Conservation (phyloP, 2,797 vertebrate species). For the Sparus aurata region DNA sequence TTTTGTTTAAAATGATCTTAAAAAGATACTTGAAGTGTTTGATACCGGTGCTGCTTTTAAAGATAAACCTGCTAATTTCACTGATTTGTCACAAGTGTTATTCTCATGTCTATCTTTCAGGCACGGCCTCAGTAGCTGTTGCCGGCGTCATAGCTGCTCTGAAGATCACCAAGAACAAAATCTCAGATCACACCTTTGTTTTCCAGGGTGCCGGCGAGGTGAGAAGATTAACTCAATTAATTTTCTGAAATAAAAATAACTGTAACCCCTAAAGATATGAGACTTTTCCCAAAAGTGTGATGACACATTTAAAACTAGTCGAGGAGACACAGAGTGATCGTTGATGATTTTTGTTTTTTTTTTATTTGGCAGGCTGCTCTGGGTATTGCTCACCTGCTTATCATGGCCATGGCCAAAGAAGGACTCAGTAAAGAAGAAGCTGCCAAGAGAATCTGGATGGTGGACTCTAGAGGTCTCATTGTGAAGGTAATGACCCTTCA, state of each 20-base stretch:
- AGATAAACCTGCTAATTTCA: neutral
- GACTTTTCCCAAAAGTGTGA: neutral
- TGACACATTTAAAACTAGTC: neutral
- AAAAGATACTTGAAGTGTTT: too few species aligned
- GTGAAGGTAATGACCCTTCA: slow-evolving; percentile 89
- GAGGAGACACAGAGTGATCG: neutral
- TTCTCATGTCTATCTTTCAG: slow-evolving; percentile 75
- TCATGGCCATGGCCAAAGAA: slow-evolving; percentile 98
- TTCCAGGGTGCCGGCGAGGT: slow-evolving; percentile 99
- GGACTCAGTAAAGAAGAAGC: slow-evolving; percentile 89
- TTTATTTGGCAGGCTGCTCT: slow-evolving; percentile 89
- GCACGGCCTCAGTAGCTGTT: slow-evolving; percentile 95
- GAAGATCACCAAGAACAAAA: slow-evolving; percentile 94
- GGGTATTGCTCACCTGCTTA: slow-evolving; percentile 94
- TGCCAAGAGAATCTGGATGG: slow-evolving; percentile 96
- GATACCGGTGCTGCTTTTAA: too few species aligned
- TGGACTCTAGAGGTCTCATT: slow-evolving; percentile 96
- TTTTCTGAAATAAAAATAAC: slow-evolving; percentile 15
- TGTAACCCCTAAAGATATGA: neutral
- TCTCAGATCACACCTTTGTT: slow-evolving; percentile 94
- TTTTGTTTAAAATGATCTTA: too few species aligned
- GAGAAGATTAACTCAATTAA: slow-evolving; percentile 26
- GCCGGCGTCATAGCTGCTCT: slow-evolving; percentile 94
- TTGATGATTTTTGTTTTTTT: neutral
- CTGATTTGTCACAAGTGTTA: neutral